Evolutionary conservation across 2,888 invertebrate genomes (phyloP), one percentile per base, ranked within the genome.

Genomic region (Cerastoderma edule): DNA sequence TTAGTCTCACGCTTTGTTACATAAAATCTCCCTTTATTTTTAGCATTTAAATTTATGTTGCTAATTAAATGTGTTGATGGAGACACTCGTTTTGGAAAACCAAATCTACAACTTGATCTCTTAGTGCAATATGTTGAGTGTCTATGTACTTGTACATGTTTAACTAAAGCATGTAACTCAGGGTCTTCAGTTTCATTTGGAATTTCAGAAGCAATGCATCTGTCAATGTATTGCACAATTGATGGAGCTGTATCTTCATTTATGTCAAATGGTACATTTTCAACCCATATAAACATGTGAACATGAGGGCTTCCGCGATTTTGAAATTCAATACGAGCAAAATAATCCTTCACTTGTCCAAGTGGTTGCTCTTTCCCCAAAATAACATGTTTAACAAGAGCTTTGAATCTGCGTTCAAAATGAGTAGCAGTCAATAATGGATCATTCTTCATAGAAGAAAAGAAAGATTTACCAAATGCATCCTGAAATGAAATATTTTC

Each of bases 221-320:
- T 46, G 24, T 74, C 54, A 10, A 77, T 66, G 46, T 78, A 78
- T n/a, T 50, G 6, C n/a, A 50, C 1, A 3, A 63, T 60, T 35
- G 10, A n/a, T 46, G n/a, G 16, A 35, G 30, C 24, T 44, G n/a
- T 73, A 24, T 22, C 16, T 50, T 63, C 24, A 72, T 54, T 39
- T 30, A 60, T 67, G 24, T 33, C 13, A 4, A 19, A 8, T 16
- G 64, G 67, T 5, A 54, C 35, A 44, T 44, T 57, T 30, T 19
- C 56, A n/a, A 75, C 28, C 75, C 74, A 78, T 0, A 78, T 53
- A 65, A 78, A 72, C 32, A 74, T 71, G 56, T 78, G 75, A 27
- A 66, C 46, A 33, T 75, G 78, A 2, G 78, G 71, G 39, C 71
- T 67, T 1, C 77, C 74, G 16, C 74, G 27, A 16, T 64, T 67